Base-by-base conservation (phyloP, 2,888 invertebrate genomes). In the Tipula lateralis region DNA sequence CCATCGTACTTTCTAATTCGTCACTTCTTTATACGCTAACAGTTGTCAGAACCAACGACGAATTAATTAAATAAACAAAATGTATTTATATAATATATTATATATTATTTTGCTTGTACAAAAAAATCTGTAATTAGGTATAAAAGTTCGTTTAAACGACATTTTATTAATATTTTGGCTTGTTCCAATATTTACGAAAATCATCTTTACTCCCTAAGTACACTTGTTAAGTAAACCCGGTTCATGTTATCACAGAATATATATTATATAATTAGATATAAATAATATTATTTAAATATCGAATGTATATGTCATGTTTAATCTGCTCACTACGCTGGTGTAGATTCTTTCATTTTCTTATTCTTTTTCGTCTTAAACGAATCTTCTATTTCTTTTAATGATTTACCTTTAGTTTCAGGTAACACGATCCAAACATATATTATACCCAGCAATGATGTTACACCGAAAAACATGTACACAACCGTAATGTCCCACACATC, bases 331-430 rank as follows among this genome's bases (percentile, higher is more conserved):
- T 66, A 66, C 66, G 24, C 9, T 12, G 66, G 66, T 24, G 9
- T 24, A 1, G 19, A 1, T 2, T 66, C 9, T 9, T 66, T 66
- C 24, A 24, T 2, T 24, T 66, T 66, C 24, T 9, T 66, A 66
- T 24, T 66, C 66, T 66, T 66, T 9, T 6, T 86, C 66, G 66
- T 87, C 0, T 88, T 88, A 86, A 89, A 89, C 84, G 88, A 88
- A 44, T 93, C 93, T 87, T 94, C 94, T 85, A 95, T 95, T 88
- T 94, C 93, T 86, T 93, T 91, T 83, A 94, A 89, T 30, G 93
- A 93, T 86, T 93, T 93, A 2, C 94, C 93, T 87, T 93, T 93
- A 0, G 95, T 95, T 89, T 95, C 94, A 1, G 95, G 95, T 81
- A 95, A 88, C 85, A 91, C 92, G 84, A 92, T 91, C 87, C 92